Evolutionary conservation across 1,140 invertebrate species (phyloP).

Genomic region (Acromyrmex charruanus): DNA sequence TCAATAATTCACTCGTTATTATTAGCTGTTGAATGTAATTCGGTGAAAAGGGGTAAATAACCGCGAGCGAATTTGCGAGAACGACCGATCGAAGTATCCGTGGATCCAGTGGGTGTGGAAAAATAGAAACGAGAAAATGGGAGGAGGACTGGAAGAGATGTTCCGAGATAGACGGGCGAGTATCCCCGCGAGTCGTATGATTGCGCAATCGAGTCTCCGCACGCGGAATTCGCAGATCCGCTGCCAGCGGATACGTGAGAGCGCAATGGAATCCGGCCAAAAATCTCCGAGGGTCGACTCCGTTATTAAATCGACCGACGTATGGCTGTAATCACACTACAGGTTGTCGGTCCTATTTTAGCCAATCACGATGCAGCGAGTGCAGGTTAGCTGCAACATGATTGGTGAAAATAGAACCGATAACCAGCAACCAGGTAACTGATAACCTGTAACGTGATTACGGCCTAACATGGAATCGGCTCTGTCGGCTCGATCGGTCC

Average conservation of each 20-base stretch:
- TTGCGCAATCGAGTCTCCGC: constrained; percentile 34
- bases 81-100: not conserved
- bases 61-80: not conserved
- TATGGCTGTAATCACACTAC: too few relatives aligned
- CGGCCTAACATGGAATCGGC: too few relatives aligned
- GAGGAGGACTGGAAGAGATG: not conserved
- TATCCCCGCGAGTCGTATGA: constrained; percentile 34
- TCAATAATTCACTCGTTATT: constrained; percentile 42
- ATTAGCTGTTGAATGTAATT: constrained; percentile 37
- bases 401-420: too few relatives aligned
- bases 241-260: constrained; percentile 38
- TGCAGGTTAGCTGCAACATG: too few relatives aligned
- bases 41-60: constrained; percentile 21
- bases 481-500: too few relatives aligned
- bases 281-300: constrained; percentile 38
- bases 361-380: too few relatives aligned
- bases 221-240: constrained; percentile 43
- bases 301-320: constrained; percentile 52
- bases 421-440: too few relatives aligned
- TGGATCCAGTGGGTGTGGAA: not conserved
- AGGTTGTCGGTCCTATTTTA: too few relatives aligned
- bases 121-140: too few relatives aligned
- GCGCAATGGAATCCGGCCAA: constrained; percentile 60
- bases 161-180: not conserved
- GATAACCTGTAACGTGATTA: too few relatives aligned